A percentile compares a stretch with the other conserved stretches of the same genome.
Evolutionary conservation across 2,113 vertebrate genomes (phyloP).

Genomic region (Athene noctua): DNA sequence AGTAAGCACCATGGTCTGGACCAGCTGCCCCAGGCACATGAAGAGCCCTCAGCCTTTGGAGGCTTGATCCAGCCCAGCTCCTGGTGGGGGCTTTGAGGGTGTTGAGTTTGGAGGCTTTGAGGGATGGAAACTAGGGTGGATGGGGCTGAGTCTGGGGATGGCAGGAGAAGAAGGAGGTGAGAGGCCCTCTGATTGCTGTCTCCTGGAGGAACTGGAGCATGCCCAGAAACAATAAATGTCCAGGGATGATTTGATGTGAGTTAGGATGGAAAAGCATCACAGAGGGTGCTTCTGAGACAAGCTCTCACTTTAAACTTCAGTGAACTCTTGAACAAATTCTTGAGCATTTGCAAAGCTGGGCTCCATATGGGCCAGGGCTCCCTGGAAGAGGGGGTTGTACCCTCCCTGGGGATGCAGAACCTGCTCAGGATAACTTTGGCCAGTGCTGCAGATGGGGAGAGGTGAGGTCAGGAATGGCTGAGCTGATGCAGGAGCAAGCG

Average conservation of each 20-base stretch:
- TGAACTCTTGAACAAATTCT: constrained; percentile 44
- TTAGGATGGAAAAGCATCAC: constrained; percentile 57
- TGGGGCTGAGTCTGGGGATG: background rate
- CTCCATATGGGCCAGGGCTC: background rate
- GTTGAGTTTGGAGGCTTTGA: background rate
- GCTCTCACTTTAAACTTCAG: background rate
- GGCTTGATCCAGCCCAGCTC: background rate
- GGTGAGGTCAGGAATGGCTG: background rate
- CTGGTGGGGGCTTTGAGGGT: background rate
- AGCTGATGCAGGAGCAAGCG: background rate
- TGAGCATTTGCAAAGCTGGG: constrained; percentile 19
- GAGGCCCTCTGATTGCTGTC: constrained; percentile 30
- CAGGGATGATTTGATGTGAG: constrained; percentile 28
- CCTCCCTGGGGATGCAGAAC: background rate
- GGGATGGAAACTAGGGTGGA: background rate
- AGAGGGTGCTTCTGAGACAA: constrained; percentile 19
- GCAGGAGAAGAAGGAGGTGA: constrained; percentile 22
- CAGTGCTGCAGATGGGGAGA: background rate
- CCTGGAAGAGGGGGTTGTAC: background rate
- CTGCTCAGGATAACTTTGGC: background rate
- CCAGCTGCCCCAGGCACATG: accelerated
- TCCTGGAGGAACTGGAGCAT: constrained; percentile 47
- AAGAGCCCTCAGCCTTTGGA: background rate
- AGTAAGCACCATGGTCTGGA: background rate
- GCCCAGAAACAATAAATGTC: constrained; percentile 70